Evolutionary conservation across 2,113 vertebrate species (phyloP), one percentile per base, ranked within the genome.

Genomic region (Verasper variegatus): DNA sequence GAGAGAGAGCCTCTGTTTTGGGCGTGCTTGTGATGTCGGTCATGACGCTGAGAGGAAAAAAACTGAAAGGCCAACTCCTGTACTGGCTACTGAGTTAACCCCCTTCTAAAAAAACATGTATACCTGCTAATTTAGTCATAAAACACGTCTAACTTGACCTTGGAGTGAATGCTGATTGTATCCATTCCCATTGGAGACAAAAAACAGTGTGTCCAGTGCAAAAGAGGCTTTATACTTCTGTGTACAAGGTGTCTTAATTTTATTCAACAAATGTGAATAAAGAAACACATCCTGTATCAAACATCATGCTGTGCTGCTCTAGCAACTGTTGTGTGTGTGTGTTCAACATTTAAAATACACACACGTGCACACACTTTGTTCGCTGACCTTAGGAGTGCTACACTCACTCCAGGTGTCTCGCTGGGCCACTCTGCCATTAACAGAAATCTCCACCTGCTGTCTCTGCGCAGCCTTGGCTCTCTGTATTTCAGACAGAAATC

Each of bases 401-500:
- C 35, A 31, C 68, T 66, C 56, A 71, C 83, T 69, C 80, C 85
- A 88, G 83, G 85, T 84, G 86, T 78, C 76, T 68, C 56, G 49
- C 82, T 75, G 57, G 18, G 45, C 56, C 8, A 0, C 68, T 63
- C 65, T 76, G 65, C 82, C 81, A 86, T 86, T 88, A 84, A 85
- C 71, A 84, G 75, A 86, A 88, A 82, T 82, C 58, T 88, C 80
- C 86, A 89, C 83, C 83, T 66, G 74, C 87, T 85, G 78, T 76
- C 78, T 90, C 54, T 7, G 45, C 3, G 72, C 52, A 58, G 70
- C 78, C 69, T 72, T 1, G 10, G 35, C 66, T 71, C 54, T 70
- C 63, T 84, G 85, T 82, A 61, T 79, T 87, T 86, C 58, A 71
- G 78, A 86, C 79, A 80, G 65, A 86, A 88, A 86, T 90, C 87